These are phyloP conservation scores for Conops quadrifasciatus DNA, from an alignment of 2,888 invertebrate genomes.

Conservation along the genomic window DNA sequence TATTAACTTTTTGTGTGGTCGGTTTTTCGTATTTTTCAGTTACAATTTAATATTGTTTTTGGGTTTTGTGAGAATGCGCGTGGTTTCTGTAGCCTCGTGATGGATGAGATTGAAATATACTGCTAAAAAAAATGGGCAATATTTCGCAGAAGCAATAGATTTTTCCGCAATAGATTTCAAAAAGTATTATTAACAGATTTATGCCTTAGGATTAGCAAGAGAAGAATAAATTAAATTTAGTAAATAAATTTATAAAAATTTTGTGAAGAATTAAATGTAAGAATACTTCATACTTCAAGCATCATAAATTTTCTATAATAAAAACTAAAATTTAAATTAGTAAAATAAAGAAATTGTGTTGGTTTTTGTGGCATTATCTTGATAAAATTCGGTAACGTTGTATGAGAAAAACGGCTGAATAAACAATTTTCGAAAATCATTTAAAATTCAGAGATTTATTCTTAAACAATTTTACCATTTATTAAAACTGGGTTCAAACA, in stretches of 20 bases:
- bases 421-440: too few species aligned
- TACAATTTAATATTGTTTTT: background rate
- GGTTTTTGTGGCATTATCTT: too few species aligned
- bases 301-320: too few species aligned
- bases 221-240: conserved; percentile 3
- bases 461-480: too few species aligned
- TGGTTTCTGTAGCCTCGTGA: background rate
- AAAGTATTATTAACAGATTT: background rate
- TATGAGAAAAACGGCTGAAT: too few species aligned
- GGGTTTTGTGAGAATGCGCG: too few species aligned
- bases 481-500: too few species aligned
- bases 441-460: too few species aligned
- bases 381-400: too few species aligned
- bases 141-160: background rate
- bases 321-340: too few species aligned
- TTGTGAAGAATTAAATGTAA: background rate
- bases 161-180: background rate
- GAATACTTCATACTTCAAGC: too few species aligned
- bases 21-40: background rate
- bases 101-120: background rate
- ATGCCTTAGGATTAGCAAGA: background rate
- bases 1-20: background rate
- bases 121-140: background rate
- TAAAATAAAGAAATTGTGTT: too few species aligned
- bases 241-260: background rate